A percentile compares a stretch with the other conserved stretches of the same genome.
Evolutionary conservation across 2,113 vertebrate genomes (phyloP).

Genomic region (Natator depressus): DNA sequence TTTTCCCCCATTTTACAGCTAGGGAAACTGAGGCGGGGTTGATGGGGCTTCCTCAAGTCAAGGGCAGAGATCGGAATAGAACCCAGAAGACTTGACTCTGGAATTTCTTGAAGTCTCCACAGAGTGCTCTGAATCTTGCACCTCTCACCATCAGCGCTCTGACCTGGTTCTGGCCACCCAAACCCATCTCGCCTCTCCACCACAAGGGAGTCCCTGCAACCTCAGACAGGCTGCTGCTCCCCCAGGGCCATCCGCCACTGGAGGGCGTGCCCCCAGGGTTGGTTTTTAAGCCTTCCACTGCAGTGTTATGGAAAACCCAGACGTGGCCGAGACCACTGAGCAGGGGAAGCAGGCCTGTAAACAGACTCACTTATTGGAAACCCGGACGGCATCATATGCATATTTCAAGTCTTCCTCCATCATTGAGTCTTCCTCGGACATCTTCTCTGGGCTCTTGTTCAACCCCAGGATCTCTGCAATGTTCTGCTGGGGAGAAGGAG

Average conservation of each 20-base stretch:
- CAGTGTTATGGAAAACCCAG: not conserved
- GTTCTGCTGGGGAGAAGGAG: constrained; percentile 48
- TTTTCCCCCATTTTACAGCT: not conserved
- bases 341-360: not conserved
- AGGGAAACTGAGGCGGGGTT: not conserved
- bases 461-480: constrained; percentile 76
- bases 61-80: not conserved
- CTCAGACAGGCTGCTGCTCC: not conserved
- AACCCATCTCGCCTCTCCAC: not conserved
- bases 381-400: constrained; percentile 78
- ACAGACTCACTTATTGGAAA: constrained; percentile 82
- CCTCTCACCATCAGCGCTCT: not conserved
- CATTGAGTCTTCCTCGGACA: accelerated
- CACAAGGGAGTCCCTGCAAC: not conserved
- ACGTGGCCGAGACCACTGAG: not conserved
- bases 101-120: not conserved
- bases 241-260: no score
- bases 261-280: not conserved
- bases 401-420: constrained; percentile 79
- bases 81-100: not conserved
- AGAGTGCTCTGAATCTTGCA: no score
- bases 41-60: not conserved
- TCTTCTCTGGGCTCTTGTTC: constrained; percentile 65
- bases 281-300: not conserved
- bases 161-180: not conserved